Conservation (phyloP, 2,113 vertebrate genomes). For the Proteles cristata region DNA sequence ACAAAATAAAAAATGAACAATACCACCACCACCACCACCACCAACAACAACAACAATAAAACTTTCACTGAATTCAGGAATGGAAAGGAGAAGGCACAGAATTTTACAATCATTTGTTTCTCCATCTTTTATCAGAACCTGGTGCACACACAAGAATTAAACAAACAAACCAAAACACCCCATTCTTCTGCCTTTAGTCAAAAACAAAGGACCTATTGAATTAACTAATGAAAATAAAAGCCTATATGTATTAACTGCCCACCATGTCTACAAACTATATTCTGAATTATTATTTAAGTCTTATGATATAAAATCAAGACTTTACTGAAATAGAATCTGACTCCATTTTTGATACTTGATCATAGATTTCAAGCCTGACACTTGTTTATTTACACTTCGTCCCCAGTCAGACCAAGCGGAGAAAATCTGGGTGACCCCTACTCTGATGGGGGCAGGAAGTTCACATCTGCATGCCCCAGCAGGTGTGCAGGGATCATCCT, state of each 20-base stretch:
- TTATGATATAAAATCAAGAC: background rate
- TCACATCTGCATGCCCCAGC: background rate
- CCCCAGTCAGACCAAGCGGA: background rate
- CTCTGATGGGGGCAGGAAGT: background rate
- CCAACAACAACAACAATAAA: background rate
- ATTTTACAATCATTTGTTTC: background rate
- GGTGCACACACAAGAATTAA: background rate
- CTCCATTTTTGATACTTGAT: background rate
- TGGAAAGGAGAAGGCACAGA: background rate
- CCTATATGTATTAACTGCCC: background rate
- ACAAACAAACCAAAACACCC: background rate
- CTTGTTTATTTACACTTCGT: background rate
- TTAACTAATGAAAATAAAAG: background rate
- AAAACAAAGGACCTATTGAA: background rate
- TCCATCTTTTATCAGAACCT: background rate
- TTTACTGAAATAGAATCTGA: background rate
- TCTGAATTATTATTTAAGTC: background rate
- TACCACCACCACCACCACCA: background rate
- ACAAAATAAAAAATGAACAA: background rate
- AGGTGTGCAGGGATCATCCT: accelerated
- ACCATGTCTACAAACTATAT: background rate
- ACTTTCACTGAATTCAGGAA: background rate
- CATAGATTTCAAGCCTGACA: background rate
- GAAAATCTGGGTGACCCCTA: background rate
- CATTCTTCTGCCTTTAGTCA: background rate